Conservation (phyloP, 2,888 invertebrate genomes). For the Eulithis testata region DNA sequence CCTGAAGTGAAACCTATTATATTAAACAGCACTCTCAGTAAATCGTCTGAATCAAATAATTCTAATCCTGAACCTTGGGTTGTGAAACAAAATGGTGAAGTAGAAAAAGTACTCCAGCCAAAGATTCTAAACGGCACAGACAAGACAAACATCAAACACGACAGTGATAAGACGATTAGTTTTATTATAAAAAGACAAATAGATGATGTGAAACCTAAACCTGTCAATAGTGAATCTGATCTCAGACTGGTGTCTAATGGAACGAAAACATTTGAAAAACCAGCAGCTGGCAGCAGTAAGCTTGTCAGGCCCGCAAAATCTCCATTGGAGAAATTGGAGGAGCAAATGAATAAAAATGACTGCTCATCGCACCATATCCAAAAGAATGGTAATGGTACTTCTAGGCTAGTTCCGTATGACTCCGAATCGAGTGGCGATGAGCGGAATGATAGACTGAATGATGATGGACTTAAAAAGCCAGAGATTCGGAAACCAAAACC, state of each 20-base stretch:
- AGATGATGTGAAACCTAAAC: slow-evolving; percentile 63
- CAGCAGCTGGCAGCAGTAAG: slow-evolving; percentile 58
- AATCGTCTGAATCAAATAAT: slow-evolving; percentile 59
- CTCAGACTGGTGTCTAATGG: slow-evolving; percentile 51
- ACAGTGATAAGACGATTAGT: slow-evolving; percentile 70
- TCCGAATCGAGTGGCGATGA: slow-evolving; percentile 84
- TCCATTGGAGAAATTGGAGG: slow-evolving; percentile 74
- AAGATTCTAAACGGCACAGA: slow-evolving; percentile 68
- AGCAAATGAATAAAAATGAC: slow-evolving; percentile 75
- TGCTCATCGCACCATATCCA: slow-evolving; percentile 50
- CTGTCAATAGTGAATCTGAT: slow-evolving; percentile 67
- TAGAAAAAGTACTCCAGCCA: slow-evolving; percentile 69
- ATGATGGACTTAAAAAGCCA: slow-evolving; percentile 46
- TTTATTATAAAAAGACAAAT: slow-evolving; percentile 68
- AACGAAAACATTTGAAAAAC: slow-evolving; percentile 59
- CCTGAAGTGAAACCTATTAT: slow-evolving; percentile 72
- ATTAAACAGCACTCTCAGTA: slow-evolving; percentile 72
- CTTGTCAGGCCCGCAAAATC: slow-evolving; percentile 69
- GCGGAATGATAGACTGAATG: slow-evolving; percentile 47
- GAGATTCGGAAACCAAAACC: slow-evolving; percentile 62
- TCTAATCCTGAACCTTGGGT: slow-evolving; percentile 75
- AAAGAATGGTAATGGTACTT: slow-evolving; percentile 63
- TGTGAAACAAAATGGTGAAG: slow-evolving; percentile 78
- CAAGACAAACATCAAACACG: slow-evolving; percentile 55
- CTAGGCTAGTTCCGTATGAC: slow-evolving; percentile 85